Evolutionary conservation across 2,113 vertebrate species (phyloP), one percentile per base, ranked within the genome.

Genomic region (Lates calcarifer): DNA sequence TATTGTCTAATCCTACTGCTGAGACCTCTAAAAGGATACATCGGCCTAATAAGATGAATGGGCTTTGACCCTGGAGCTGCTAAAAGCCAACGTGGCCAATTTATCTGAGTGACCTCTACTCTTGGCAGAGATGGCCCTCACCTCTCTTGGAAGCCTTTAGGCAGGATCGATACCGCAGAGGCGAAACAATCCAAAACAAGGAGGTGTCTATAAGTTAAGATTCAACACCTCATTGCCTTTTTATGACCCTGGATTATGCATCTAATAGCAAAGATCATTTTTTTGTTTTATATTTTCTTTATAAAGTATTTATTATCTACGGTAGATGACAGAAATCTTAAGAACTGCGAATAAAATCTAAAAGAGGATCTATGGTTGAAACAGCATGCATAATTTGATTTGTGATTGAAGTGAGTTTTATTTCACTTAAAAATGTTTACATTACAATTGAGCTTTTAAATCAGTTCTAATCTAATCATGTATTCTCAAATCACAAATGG

Each of bases 41-140:
- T 90, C 87, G 87, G 91, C 93, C 94, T 96, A 97, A 96, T 95
- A 96, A 97, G 96, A 97, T 96, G 95, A 97, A 98, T 96, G 96
- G 96, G 96, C 94, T 93, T 92, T 96, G 95, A 98, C 97, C 96
- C 96, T 94, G 93, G 92, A 97, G 94, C 96, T 95, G 95, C 95
- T 96, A 96, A 97, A 96, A 97, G 95, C 95, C 95, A 96, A 95
- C 95, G 94, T 92, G 94, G 96, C 96, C 95, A 95, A 98, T 98
- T 98, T 97, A 96, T 98, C 96, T 96, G 94, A 92, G 91, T 94
- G 94, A 96, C 92, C 95, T 78, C 29, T 85, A 88, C 87, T 90
- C 92, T 91, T 94, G 92, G 90, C 94, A 93, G 89, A 79, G 66
- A 74, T 60, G 56, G 89, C 89, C 94, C 91, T 94, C 93, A 95